Conservation (phyloP, 2,797 vertebrate genomes). For the Chiropotes sagulatus region DNA sequence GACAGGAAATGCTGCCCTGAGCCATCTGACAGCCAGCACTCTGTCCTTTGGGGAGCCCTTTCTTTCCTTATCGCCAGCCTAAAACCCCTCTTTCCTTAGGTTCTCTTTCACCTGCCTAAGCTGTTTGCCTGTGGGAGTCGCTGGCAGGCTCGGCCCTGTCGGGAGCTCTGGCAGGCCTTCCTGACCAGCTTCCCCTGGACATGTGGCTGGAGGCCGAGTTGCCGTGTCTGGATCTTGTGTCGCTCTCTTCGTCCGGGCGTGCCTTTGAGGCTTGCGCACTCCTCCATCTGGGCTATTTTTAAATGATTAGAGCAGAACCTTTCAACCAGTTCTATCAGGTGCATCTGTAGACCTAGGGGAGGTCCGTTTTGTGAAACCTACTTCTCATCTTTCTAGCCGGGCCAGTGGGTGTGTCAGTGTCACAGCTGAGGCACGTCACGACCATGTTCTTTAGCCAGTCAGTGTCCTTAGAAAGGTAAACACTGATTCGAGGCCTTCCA, state of each 20-base stretch:
- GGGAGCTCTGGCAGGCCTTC: background rate
- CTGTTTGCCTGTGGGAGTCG: fast-evolving
- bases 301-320: background rate
- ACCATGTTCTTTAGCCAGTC: background rate
- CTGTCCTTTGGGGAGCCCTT: background rate
- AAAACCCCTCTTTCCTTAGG: background rate
- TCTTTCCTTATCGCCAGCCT: background rate
- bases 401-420: background rate
- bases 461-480: background rate
- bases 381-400: background rate
- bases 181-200: background rate
- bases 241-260: fast-evolving
- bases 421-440: background rate
- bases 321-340: background rate
- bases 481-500: background rate
- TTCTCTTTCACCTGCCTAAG: background rate
- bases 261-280: background rate
- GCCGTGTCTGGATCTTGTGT: fast-evolving
- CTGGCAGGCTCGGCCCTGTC: background rate
- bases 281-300: background rate
- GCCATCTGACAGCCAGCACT: too few species aligned
- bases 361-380: background rate
- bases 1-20: too few species aligned
- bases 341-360: background rate
- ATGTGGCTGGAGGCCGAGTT: fast-evolving